Percentiles rank a stretch among this genome's conserved stretches.
phyloP scores from a whole-genome alignment of 2,113 vertebrate genomes.

The Rhea americana region DNA sequence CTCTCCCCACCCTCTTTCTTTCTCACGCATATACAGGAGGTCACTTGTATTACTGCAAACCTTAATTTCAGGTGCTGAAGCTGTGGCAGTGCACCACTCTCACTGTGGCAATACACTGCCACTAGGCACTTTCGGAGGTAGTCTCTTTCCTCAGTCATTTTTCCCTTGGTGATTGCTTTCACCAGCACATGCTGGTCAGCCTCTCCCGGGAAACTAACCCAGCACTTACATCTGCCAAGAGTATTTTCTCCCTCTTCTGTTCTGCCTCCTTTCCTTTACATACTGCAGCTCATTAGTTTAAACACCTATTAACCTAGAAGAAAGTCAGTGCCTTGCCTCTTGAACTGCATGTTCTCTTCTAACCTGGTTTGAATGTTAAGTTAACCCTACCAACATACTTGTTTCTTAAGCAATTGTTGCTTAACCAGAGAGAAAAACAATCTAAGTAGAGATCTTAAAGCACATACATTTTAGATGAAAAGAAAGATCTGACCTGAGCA shows the following conservation, averaged over 20 bases:
- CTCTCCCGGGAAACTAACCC: not conserved
- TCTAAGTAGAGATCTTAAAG: not conserved
- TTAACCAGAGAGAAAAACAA: not conserved
- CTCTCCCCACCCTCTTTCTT: not conserved
- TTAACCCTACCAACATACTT: not conserved
- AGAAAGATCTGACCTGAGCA: not conserved
- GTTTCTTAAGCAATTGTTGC: not conserved
- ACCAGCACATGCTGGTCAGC: not conserved
- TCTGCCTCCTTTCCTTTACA: not conserved
- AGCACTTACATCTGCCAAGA: not conserved
- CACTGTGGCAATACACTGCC: rapidly evolving
- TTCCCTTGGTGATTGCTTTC: not conserved
- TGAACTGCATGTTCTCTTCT: rapidly evolving
- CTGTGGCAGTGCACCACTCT: not conserved
- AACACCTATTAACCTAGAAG: not conserved
- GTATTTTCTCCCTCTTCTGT: not conserved
- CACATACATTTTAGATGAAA: not conserved
- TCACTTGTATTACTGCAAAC: not conserved
- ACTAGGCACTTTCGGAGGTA: not conserved
- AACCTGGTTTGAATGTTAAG: not conserved
- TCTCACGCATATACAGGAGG: rapidly evolving
- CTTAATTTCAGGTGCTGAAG: rapidly evolving
- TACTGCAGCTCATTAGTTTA: not conserved
- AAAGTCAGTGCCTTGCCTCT: not conserved
- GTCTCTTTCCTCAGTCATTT: rapidly evolving